Evolutionary conservation across 2,888 invertebrate species (phyloP).

Genomic region (Coelopa pilipes): DNA sequence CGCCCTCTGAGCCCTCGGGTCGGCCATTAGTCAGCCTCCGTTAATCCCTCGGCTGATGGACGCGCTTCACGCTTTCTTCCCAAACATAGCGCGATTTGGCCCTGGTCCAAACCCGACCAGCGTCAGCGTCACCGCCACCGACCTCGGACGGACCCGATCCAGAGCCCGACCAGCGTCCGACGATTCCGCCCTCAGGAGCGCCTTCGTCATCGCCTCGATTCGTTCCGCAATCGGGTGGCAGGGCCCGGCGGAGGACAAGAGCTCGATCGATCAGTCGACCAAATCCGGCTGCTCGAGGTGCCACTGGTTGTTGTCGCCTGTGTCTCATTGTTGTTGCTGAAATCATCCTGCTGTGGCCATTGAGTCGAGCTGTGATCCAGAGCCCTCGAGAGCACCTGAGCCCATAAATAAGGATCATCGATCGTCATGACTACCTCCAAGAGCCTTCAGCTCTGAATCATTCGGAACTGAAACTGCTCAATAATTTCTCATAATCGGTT

Average conservation of each 20-base stretch:
- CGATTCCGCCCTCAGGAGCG: no score
- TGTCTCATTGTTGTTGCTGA: not conserved
- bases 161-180: not conserved
- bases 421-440: not conserved
- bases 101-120: no score
- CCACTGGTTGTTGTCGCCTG: constrained; percentile 4
- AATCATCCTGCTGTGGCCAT: constrained; percentile 3
- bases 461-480: no score
- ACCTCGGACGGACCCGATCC: no score
- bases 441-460: no score
- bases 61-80: constrained; percentile 5
- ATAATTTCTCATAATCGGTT: no score
- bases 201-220: no score
- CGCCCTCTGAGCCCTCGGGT: no score
- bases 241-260: not conserved
- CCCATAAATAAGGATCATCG: constrained; percentile 34
- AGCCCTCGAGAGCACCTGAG: constrained; percentile 31
- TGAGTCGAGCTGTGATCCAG: constrained; percentile 18
- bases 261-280: not conserved
- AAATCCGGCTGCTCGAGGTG: not conserved
- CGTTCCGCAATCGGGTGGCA: no score
- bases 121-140: no score
- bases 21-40: no score
- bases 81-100: not conserved
- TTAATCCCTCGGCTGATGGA: constrained; percentile 7